A percentile compares a stretch with the other conserved stretches of the same genome.
Evolutionary conservation across 1,140 invertebrate species (phyloP).

Genomic region (Brachystomella parvula): DNA sequence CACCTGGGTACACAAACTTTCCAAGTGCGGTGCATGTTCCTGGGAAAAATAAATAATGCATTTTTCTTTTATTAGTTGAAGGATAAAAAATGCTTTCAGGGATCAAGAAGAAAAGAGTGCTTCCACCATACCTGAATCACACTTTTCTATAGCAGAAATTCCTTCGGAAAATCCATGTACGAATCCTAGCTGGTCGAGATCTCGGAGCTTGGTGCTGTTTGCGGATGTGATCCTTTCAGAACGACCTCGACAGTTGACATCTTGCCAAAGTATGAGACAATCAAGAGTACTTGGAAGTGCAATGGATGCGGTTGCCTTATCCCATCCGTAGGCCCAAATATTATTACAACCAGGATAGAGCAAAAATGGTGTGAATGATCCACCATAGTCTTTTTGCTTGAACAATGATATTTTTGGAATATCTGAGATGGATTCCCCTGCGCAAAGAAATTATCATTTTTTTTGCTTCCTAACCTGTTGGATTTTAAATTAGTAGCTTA

Average conservation of each 20-base stretch:
- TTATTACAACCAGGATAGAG: background rate
- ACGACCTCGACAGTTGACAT: background rate
- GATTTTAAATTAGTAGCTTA: too few species aligned
- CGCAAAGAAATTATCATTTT: too few species aligned
- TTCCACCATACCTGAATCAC: background rate
- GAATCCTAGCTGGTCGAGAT: background rate
- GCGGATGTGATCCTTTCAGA: background rate
- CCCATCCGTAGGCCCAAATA: background rate
- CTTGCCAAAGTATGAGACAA: background rate
- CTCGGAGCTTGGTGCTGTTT: background rate
- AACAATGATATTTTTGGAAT: background rate
- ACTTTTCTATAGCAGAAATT: background rate
- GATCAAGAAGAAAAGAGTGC: background rate
- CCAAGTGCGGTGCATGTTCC: background rate
- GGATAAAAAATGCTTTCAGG: background rate
- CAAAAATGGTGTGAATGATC: background rate
- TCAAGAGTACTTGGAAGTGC: background rate
- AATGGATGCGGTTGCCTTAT: background rate
- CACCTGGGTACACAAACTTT: background rate
- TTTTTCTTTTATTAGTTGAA: too few species aligned
- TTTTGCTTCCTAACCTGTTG: too few species aligned
- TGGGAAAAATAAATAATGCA: background rate
- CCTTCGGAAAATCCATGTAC: background rate
- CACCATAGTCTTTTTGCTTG: background rate
- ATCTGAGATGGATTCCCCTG: too few species aligned